These are phyloP conservation scores for Scotopteryx bipunctaria DNA, from an alignment of 2,888 invertebrate genomes.

Conservation along the genomic window DNA sequence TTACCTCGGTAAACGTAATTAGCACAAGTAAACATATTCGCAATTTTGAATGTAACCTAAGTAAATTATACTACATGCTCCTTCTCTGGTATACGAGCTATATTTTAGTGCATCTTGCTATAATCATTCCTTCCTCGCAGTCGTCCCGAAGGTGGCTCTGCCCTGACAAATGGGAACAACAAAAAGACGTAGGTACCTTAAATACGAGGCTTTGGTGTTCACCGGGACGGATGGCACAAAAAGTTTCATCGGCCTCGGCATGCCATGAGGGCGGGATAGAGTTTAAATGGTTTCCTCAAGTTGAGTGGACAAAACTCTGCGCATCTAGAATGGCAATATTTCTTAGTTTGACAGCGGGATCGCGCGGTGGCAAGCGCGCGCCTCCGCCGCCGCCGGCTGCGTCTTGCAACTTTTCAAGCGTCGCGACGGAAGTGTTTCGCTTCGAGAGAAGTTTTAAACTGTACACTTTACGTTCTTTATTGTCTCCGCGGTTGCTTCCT, in stretches of 20 bases:
- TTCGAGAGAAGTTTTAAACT: constrained; percentile 74
- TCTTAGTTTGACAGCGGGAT: constrained; percentile 74
- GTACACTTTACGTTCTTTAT: constrained; percentile 77
- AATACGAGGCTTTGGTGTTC: no score
- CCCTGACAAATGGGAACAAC: no score
- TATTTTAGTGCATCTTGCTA: no score
- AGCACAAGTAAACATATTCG: constrained; percentile 3
- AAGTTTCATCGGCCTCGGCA: no score
- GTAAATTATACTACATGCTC: background rate
- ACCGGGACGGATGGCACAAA: no score
- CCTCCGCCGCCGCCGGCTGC: constrained; percentile 55
- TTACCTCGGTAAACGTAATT: constrained; percentile 44
- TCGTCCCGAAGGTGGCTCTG: no score
- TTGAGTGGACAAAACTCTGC: constrained; percentile 50
- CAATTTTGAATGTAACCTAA: constrained; percentile 4
- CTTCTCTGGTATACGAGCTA: no score
- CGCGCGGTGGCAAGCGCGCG: constrained; percentile 51
- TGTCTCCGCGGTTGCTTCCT: constrained; percentile 66
- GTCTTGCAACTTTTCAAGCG: constrained; percentile 72
- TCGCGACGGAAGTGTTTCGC: constrained; percentile 63
- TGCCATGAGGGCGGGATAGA: constrained; percentile 39
- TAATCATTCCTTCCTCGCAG: no score
- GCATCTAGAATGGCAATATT: constrained; percentile 64
- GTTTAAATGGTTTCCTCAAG: constrained; percentile 52
- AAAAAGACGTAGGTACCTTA: no score